phyloP scores from a whole-genome alignment of 2,888 invertebrate genomes.

The Steromphala cineraria region DNA sequence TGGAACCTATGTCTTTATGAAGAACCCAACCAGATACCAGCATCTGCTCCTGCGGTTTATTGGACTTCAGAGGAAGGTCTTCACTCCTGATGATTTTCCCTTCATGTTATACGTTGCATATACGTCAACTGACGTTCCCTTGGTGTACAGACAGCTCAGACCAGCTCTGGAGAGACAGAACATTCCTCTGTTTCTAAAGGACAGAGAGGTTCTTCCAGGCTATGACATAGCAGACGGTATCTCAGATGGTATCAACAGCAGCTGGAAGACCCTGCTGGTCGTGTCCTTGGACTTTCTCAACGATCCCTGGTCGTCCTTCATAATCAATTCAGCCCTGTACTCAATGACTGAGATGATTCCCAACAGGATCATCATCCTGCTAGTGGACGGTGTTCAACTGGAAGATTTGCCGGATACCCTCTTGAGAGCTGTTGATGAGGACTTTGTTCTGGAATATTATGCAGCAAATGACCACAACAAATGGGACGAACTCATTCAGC shows the following conservation, averaged over 20 bases:
- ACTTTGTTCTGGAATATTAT: not conserved
- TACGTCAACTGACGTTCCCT: not conserved
- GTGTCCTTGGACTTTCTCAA: not conserved
- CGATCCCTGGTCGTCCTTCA: not conserved
- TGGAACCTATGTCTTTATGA: not conserved
- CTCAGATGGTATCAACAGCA: not conserved
- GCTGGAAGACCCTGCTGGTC: constrained; percentile 10
- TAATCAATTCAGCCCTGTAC: not conserved
- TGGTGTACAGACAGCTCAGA: not conserved
- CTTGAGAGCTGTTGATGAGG: not conserved
- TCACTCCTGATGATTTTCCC: not conserved
- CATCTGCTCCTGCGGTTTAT: not conserved
- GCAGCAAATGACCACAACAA: no score
- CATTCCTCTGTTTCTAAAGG: not conserved
- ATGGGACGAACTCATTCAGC: no score
- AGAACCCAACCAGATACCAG: not conserved
- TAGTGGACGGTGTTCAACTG: not conserved
- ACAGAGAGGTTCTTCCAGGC: constrained; percentile 9
- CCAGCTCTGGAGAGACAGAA: not conserved
- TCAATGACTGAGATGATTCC: not conserved
- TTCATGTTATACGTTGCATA: not conserved
- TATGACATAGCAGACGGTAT: not conserved
- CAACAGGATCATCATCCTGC: not conserved
- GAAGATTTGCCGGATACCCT: not conserved
- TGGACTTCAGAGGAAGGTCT: not conserved